These are phyloP conservation scores for Lophotriccus pileatus DNA, from an alignment of 2,797 vertebrate genomes.

Conservation along the genomic window DNA sequence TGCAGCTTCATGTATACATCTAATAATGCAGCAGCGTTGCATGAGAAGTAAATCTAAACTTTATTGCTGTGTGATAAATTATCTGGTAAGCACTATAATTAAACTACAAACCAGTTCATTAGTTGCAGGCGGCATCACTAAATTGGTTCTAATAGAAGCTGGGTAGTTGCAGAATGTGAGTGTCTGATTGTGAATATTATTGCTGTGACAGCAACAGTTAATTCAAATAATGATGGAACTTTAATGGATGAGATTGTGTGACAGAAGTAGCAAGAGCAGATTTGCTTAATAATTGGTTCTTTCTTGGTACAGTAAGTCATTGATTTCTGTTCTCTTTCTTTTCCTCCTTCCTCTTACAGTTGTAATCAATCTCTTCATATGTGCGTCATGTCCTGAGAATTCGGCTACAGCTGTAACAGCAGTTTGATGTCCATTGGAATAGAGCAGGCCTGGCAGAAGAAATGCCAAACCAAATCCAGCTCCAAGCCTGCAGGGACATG, in stretches of 20 bases:
- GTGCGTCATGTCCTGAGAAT: neutral
- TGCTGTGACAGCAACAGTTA: constrained; percentile 54
- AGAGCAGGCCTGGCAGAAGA: neutral
- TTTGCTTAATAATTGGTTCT: constrained; percentile 59
- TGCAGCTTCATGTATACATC: neutral
- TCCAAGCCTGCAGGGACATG: rapidly evolving
- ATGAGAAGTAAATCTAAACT: constrained; percentile 34
- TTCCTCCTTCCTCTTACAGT: neutral
- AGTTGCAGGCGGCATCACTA: neutral
- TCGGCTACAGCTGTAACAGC: neutral
- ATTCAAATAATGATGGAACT: constrained; percentile 46
- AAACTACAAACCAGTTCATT: constrained; percentile 51
- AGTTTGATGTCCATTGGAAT: neutral
- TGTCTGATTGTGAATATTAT: constrained; percentile 44
- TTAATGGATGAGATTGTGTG: constrained; percentile 36
- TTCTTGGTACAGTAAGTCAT: constrained; percentile 50
- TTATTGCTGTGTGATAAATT: constrained; percentile 52
- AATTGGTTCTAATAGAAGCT: constrained; percentile 14
- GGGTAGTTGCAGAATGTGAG: neutral
- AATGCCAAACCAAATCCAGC: neutral
- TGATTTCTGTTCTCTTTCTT: constrained; percentile 38
- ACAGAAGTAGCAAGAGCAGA: constrained; percentile 39
- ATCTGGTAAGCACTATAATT: constrained; percentile 27
- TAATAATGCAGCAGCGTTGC: neutral
- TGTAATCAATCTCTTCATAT: neutral